Evolutionary conservation across 2,113 vertebrate species (phyloP).

Genomic region (Chaetops frenatus): DNA sequence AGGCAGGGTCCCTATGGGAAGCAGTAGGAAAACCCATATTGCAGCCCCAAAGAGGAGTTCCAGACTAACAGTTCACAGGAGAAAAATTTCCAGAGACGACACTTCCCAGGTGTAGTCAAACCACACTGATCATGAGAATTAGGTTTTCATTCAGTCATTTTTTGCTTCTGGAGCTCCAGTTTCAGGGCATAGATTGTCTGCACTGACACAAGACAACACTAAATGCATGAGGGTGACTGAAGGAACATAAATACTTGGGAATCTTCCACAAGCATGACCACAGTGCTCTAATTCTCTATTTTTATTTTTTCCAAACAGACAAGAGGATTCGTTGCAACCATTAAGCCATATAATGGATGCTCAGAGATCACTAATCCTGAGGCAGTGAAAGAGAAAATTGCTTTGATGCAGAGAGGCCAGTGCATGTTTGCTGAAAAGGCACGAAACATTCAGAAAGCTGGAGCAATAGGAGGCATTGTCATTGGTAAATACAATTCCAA

Average conservation of each 20-base stretch:
- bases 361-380: slow-evolving; percentile 86
- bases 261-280: neutral
- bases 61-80: neutral
- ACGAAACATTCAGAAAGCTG: slow-evolving; percentile 90
- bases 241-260: neutral
- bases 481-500: slow-evolving; percentile 78
- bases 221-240: neutral
- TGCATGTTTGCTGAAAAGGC: slow-evolving; percentile 99
- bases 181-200: neutral
- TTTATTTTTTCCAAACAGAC: slow-evolving; percentile 72
- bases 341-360: slow-evolving; percentile 94
- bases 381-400: slow-evolving; percentile 87
- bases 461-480: slow-evolving; percentile 94
- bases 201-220: neutral
- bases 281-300: neutral
- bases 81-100: neutral
- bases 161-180: neutral
- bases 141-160: neutral
- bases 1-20: neutral
- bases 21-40: neutral
- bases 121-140: neutral
- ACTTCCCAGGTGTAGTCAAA: neutral
- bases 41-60: neutral
- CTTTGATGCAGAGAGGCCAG: slow-evolving; percentile 92
- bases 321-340: slow-evolving; percentile 87